Base-by-base conservation (phyloP, 2,888 invertebrate genomes). In the Luperina testacea region DNA sequence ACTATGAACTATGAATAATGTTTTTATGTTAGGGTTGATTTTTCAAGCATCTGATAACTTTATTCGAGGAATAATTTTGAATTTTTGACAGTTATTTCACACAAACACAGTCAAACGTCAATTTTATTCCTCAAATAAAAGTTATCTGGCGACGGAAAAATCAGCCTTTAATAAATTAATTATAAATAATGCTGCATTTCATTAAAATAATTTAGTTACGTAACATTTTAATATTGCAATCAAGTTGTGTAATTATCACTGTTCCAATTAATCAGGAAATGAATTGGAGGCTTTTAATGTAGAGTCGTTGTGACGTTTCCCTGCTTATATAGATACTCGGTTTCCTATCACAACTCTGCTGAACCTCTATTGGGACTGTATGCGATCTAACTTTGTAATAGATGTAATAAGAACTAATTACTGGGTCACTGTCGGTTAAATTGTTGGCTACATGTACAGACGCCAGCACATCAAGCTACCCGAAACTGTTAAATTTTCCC, bases 321-420 rank as follows among this genome's bases (percentile, higher is more conserved):
- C 59, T 77, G 48, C 27, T 68, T 57, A 42, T 48, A 75, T 48
- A 51, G 4, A n/a, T 71, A 38, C 48, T 38, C 0, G 4, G 65
- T 13, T 51, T 20, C 65, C 27, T 32, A 15, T 70, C 24, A 51
- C n/a, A 51, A 70, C 57, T 84, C 11, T 20, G 7, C 24, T 15
- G 45, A 45, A n/a, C 72, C n/a, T 75, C 67, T 32, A 20, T 67
- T 59, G 7, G n/a, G 65, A 42, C 63, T 45, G 38, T 20, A 68
- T 80, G 72, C 63, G 65, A 78, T 76, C 81, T 79, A 80, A 83
- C 81, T 87, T 83, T 64, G 45, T 84, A 87, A 85, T 85, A 72
- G 74, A 82, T 83, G 82, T 87, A 87, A 85, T 85, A 83, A 78
- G 76, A 87, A 83, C 81, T 88, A 88, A 86, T 87, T 87, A 87